phyloP scores from a whole-genome alignment of 2,113 vertebrate species.

The Alces alces region DNA sequence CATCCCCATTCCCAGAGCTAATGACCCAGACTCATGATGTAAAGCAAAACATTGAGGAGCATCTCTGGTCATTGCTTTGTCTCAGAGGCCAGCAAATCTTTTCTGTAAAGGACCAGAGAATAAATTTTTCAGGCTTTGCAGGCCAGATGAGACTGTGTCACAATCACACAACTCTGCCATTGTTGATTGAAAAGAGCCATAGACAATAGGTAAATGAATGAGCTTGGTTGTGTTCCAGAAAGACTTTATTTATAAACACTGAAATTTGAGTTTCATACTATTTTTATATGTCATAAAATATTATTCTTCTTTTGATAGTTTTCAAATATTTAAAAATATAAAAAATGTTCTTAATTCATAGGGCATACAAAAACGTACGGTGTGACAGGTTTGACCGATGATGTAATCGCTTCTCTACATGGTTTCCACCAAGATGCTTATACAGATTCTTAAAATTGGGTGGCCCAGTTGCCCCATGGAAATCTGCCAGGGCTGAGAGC shows the following conservation, averaged over 20 bases:
- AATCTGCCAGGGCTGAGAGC: background rate
- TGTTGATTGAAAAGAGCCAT: background rate
- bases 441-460: background rate
- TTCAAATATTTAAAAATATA: background rate
- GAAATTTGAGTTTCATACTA: background rate
- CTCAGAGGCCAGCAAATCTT: background rate
- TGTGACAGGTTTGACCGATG: accelerated
- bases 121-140: background rate
- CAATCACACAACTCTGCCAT: background rate
- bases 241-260: background rate
- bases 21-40: background rate
- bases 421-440: background rate
- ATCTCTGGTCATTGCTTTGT: background rate
- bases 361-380: background rate
- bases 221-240: background rate
- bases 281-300: background rate
- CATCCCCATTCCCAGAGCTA: background rate
- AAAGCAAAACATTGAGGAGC: background rate
- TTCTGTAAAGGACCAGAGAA: background rate
- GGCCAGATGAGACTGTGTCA: background rate
- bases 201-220: background rate
- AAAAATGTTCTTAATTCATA: background rate
- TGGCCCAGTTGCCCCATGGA: background rate
- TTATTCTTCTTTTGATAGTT: background rate
- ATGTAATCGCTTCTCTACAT: background rate